These are phyloP conservation scores for Protophormia terraenovae DNA, from an alignment of 2,888 invertebrate genomes.

Conservation along the genomic window DNA sequence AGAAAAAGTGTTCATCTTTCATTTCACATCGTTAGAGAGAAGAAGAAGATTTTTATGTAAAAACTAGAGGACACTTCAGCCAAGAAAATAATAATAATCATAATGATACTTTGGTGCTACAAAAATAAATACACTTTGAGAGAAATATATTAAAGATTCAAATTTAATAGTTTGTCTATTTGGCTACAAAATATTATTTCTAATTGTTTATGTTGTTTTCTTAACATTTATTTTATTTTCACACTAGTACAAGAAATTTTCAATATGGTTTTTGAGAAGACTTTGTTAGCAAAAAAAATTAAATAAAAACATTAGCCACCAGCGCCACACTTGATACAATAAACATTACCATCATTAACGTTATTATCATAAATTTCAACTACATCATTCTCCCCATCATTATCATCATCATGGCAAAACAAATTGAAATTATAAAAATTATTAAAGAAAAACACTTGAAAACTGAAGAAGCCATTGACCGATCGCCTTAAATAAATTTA, in stretches of 20 bases:
- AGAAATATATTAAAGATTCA: neutral
- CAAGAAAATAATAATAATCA: conserved; percentile 41
- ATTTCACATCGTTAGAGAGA: conserved; percentile 16
- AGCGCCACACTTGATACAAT: conserved; percentile 34
- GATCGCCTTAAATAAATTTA: neutral
- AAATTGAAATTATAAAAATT: neutral
- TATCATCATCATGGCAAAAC: conserved; percentile 3
- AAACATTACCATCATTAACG: conserved; percentile 55
- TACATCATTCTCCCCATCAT: neutral
- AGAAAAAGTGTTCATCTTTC: conserved; percentile 15
- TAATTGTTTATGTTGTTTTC: no score
- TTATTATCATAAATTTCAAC: conserved; percentile 44
- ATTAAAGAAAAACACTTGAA: conserved; percentile 16
- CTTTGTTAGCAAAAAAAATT: no score
- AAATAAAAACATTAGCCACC: neutral
- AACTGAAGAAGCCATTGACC: conserved; percentile 45
- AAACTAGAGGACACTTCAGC: conserved; percentile 51
- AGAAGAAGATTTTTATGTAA: neutral
- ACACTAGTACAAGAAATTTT: no score
- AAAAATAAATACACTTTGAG: conserved; percentile 36
- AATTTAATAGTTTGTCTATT: conserved; percentile 8
- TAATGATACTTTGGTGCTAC: conserved; percentile 42
- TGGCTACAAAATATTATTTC: neutral
- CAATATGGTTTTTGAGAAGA: no score
- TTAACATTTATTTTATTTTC: no score